These are phyloP conservation scores for Hyposoter dolosus DNA, from an alignment of 2,888 invertebrate genomes.

Conservation along the genomic window DNA sequence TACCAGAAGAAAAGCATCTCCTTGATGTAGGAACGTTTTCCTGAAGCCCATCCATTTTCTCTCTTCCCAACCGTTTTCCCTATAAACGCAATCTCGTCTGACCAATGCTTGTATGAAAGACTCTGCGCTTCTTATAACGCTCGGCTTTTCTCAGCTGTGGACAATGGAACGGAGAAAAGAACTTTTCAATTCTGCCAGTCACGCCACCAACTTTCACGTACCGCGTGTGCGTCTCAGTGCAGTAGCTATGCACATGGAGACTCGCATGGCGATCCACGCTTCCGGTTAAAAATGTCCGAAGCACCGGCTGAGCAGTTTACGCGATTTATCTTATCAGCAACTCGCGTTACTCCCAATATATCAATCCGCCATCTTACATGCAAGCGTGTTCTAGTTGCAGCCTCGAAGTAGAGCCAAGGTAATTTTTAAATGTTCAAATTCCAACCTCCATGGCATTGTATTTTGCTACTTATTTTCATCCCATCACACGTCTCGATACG, in stretches of 20 bases:
- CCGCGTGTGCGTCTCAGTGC: conserved; percentile 3
- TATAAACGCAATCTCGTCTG: conserved; percentile 63
- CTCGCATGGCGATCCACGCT: conserved; percentile 26
- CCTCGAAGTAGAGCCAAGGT: neutral
- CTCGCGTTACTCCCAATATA: conserved; percentile 15
- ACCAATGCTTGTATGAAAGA: conserved; percentile 43
- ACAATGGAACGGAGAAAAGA: conserved; percentile 55
- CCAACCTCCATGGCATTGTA: neutral
- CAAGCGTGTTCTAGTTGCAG: neutral
- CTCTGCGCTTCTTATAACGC: conserved; percentile 31
- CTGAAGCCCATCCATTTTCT: conserved; percentile 58
- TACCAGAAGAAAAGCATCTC: neutral
- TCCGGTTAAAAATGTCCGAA: conserved; percentile 43
- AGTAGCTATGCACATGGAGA: neutral
- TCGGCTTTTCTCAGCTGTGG: conserved; percentile 18
- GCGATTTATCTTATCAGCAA: conserved; percentile 42
- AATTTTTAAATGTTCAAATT: neutral
- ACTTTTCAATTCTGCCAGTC: conserved; percentile 51
- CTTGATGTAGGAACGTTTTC: conserved; percentile 36
- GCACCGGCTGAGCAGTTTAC: conserved; percentile 21
- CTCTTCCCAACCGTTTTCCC: conserved; percentile 53
- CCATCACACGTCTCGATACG: too few species aligned
- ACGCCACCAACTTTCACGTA: conserved; percentile 34
- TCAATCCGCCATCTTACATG: neutral
- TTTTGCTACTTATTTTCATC: neutral